Evolutionary conservation across 1,140 invertebrate genomes (phyloP).

Genomic region (Leptestheria dahalacensis): DNA sequence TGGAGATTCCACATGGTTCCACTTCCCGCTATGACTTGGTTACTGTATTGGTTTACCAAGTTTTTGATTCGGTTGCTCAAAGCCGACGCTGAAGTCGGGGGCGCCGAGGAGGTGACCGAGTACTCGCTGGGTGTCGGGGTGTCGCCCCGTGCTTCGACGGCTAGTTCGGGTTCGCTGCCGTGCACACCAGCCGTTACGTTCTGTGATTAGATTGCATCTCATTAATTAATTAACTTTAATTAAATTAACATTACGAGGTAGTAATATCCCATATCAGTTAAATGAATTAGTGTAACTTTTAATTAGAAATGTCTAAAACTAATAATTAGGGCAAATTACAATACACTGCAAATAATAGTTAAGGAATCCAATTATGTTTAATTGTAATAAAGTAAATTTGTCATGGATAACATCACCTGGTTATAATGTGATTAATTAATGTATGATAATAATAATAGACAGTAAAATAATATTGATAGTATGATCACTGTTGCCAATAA

Average conservation of each 20-base stretch:
- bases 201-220: conserved; percentile 2
- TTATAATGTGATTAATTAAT: no score
- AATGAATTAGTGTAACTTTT: no score
- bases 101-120: conserved; percentile 4
- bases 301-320: not conserved
- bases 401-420: no score
- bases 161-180: conserved; percentile 41
- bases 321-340: conserved; percentile 20
- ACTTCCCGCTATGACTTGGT: not conserved
- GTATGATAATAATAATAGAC: no score
- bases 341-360: no score
- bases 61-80: not conserved
- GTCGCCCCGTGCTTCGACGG: conserved; percentile 72
- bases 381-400: no score
- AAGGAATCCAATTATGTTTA: no score
- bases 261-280: no score
- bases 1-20: not conserved
- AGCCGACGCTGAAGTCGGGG: conserved; percentile 2
- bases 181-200: conserved; percentile 29
- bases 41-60: not conserved
- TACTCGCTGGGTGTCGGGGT: conserved; percentile 12
- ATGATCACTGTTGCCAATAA: conserved; percentile 35
- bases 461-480: no score
- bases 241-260: conserved; percentile 20
- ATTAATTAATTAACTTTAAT: conserved; percentile 18